A percentile compares a stretch with the other conserved stretches of the same genome.
phyloP scores from a whole-genome alignment of 1,140 invertebrate genomes.

The Acromyrmex charruanus region DNA sequence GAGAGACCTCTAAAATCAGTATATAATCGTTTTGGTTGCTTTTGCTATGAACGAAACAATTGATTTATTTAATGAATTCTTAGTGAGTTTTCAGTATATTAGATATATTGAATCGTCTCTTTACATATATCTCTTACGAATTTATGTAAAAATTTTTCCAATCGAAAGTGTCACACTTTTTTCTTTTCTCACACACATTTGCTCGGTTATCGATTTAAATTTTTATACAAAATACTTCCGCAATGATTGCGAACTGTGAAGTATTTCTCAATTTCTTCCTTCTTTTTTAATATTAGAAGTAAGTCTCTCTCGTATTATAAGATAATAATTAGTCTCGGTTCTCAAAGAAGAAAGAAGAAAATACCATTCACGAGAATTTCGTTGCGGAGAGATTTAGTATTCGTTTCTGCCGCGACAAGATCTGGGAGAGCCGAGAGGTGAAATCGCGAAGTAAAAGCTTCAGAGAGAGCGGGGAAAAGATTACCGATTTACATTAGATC shows the following conservation, averaged over 20 bases:
- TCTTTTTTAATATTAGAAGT: neutral
- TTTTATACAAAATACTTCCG: neutral
- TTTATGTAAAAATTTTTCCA: neutral
- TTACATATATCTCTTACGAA: neutral
- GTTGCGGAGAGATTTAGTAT: neutral
- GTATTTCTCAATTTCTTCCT: neutral
- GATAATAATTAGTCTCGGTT: too few species aligned
- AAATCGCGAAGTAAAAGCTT: conserved; percentile 32
- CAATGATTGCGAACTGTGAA: neutral
- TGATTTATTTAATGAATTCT: neutral
- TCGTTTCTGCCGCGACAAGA: neutral
- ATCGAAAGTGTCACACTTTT: neutral
- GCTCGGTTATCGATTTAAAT: neutral
- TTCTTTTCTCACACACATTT: neutral
- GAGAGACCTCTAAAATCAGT: neutral
- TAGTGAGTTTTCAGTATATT: neutral
- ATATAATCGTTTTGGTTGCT: neutral
- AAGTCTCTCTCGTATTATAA: neutral
- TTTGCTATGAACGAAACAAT: neutral
- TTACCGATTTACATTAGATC: conserved; percentile 47
- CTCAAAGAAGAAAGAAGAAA: neutral
- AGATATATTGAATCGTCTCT: neutral
- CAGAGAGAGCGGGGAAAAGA: neutral
- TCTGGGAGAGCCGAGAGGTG: neutral
- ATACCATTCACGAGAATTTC: neutral